Base-by-base conservation (phyloP, 2,797 vertebrate genomes). In the Channallabes apus region DNA sequence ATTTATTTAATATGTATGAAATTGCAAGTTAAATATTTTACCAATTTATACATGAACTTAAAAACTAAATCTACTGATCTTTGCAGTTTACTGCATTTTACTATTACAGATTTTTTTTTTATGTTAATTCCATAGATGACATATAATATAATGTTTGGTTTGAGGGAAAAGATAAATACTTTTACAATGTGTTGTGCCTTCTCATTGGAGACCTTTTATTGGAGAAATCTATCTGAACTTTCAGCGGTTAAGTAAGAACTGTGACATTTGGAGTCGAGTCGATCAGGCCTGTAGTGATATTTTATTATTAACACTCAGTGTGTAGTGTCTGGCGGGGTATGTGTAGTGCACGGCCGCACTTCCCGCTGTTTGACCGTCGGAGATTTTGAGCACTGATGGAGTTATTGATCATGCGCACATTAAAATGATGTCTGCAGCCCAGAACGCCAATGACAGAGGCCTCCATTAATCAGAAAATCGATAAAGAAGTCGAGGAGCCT, bases 381-480 rank as follows among this genome's bases (percentile, higher is more conserved):
- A 94, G 90, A 95, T 96, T 95, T 92, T 93, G 90, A 85, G 89
- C 91, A 93, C 93, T 96, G 95, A 96, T 96, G 94, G 94, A 94
- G 92, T 91, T 96, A 97, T 98, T 94, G 97, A 97, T 97, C 95
- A 95, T 80, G 92, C 91, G 94, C 95, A 95, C 95, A 96, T 96
- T 97, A 96, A 97, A 97, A 97, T 97, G 90, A 96, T 96, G 95
- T 96, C 92, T 94, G 93, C 94, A 92, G 93, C 88, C 91, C 95
- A 93, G 95, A 95, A 96, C 24, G 92, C 90, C 95, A 95, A 95
- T 96, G 93, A 93, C 91, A 82, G 90, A 94, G 92, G 95, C 94
- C 94, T 96, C 91, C 96, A 96, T 97, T 97, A 97, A 97, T 98
- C 96, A 96, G 95, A 86, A 94, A 96, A 97, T 98, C 96, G 90